phyloP scores from a whole-genome alignment of 2,113 vertebrate species.

The Myiozetetes cayanensis region DNA sequence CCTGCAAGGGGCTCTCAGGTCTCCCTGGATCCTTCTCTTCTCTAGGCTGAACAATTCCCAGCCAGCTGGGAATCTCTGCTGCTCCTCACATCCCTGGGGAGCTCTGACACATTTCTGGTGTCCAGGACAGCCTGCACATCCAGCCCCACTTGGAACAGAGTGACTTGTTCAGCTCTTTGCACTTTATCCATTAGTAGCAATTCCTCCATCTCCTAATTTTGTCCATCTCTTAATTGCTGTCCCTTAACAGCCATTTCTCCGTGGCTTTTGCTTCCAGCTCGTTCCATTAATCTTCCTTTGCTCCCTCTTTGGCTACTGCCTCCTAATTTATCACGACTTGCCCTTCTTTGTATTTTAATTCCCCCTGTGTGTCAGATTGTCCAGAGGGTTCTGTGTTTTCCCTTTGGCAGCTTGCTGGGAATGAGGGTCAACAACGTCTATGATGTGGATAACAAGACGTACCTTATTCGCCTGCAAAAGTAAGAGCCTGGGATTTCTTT shows the following conservation, averaged over 20 bases:
- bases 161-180: background rate
- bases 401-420: slow-evolving; percentile 84
- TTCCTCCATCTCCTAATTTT: background rate
- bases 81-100: background rate
- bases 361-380: background rate
- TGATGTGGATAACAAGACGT: slow-evolving; percentile 97
- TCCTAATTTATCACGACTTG: background rate
- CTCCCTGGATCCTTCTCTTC: background rate
- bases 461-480: slow-evolving; percentile 97
- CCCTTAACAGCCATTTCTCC: background rate
- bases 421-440: slow-evolving; percentile 98
- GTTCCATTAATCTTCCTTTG: background rate
- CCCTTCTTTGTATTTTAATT: background rate
- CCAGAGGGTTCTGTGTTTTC: background rate
- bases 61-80: background rate
- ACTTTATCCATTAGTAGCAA: background rate
- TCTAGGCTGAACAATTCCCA: rapidly evolving
- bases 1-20: background rate
- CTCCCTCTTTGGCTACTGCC: background rate
- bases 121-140: background rate
- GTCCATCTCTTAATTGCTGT: background rate
- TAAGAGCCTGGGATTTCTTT: slow-evolving; percentile 68
- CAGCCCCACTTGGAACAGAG: background rate
- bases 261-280: background rate
- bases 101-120: background rate